phyloP scores from a whole-genome alignment of 2,888 invertebrate genomes.

The Platerodrilus igneus region DNA sequence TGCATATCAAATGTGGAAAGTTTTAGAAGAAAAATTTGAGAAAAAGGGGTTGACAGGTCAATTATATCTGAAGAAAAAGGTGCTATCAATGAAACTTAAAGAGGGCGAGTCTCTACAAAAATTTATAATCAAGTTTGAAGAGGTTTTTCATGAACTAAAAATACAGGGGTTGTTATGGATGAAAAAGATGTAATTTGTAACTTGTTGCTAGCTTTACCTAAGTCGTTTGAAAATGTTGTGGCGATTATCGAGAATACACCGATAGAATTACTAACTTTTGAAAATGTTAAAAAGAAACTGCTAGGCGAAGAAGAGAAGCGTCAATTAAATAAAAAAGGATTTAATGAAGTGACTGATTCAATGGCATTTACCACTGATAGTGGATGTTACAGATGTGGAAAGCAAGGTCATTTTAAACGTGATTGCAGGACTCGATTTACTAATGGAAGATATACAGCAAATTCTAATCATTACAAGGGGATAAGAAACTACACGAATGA shows the following conservation, averaged over 20 bases:
- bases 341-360: too few species aligned
- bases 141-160: constrained; percentile 16
- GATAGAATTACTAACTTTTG: neutral
- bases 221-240: constrained; percentile 22
- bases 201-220: constrained; percentile 17
- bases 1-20: constrained; percentile 19
- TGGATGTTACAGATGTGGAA: too few species aligned
- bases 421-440: too few species aligned
- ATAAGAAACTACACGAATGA: too few species aligned
- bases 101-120: constrained; percentile 14
- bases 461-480: too few species aligned
- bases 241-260: constrained; percentile 22
- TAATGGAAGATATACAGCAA: too few species aligned
- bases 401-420: too few species aligned
- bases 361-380: too few species aligned
- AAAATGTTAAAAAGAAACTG: constrained; percentile 1
- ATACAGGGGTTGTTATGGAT: constrained; percentile 13
- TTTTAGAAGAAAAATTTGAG: constrained; percentile 16
- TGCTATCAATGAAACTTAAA: constrained; percentile 15
- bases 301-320: neutral
- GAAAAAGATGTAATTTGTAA: constrained; percentile 19
- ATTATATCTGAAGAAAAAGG: constrained; percentile 14
- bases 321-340: constrained; percentile 2
- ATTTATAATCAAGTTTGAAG: constrained; percentile 18
- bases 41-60: constrained; percentile 16